These are phyloP conservation scores for Megaustenia siamemsis DNA, from an alignment of 2,888 invertebrate species.

Conservation along the genomic window DNA sequence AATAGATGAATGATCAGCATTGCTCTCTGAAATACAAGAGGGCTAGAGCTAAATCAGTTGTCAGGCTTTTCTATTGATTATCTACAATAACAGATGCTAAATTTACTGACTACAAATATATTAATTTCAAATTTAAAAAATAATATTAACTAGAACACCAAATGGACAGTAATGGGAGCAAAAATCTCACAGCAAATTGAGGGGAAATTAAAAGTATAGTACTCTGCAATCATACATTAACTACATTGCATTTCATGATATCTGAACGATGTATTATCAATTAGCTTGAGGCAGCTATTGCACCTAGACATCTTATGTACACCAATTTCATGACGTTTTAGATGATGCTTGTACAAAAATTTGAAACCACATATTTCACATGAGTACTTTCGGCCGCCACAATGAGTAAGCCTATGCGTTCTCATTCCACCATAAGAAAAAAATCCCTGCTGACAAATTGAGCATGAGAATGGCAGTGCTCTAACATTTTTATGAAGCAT, in stretches of 20 bases:
- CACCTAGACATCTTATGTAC: constrained; percentile 52
- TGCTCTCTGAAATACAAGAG: constrained; percentile 47
- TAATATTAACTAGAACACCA: not conserved
- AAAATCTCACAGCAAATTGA: not conserved
- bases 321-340: constrained; percentile 55
- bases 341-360: constrained; percentile 57
- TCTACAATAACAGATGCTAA: not conserved
- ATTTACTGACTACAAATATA: not conserved
- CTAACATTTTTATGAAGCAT: constrained; percentile 30
- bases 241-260: constrained; percentile 18
- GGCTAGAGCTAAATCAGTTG: constrained; percentile 32
- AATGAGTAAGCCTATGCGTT: constrained; percentile 41
- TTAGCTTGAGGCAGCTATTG: constrained; percentile 9
- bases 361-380: constrained; percentile 54
- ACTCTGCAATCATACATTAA: not conserved
- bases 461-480: constrained; percentile 44
- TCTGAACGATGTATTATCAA: not conserved
- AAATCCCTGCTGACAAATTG: constrained; percentile 48
- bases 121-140: not conserved
- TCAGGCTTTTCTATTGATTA: not conserved
- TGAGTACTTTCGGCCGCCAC: constrained; percentile 48
- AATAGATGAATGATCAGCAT: constrained; percentile 19
- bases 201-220: not conserved
- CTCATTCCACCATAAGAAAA: constrained; percentile 50
- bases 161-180: not conserved